A percentile compares a stretch with the other conserved stretches of the same genome.
phyloP scores from a whole-genome alignment of 2,797 vertebrate genomes.

The Syngnathus rostellatus region DNA sequence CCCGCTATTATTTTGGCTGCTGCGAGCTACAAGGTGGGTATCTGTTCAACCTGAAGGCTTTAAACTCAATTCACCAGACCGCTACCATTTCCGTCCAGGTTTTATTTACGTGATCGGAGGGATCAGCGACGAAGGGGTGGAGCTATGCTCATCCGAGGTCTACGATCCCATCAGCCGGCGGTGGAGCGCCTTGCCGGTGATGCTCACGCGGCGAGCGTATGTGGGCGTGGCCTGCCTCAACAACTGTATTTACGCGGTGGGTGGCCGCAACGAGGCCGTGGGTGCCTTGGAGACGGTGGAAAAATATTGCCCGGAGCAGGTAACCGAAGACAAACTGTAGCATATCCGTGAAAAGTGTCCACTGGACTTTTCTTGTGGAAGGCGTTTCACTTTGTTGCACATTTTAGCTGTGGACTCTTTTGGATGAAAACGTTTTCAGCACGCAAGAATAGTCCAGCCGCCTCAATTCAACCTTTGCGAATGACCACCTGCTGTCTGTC shows the following conservation, averaged over 20 bases:
- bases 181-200: conserved; percentile 87
- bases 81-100: conserved; percentile 58
- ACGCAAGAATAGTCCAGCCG: background rate
- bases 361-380: background rate
- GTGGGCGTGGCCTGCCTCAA: conserved; percentile 87
- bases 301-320: conserved; percentile 93
- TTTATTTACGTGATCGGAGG: conserved; percentile 92
- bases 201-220: conserved; percentile 85
- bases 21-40: conserved; percentile 89
- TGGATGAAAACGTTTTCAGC: background rate
- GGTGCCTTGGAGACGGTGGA: conserved; percentile 89
- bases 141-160: conserved; percentile 84
- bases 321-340: conserved; percentile 35
- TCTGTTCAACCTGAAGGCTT: background rate
- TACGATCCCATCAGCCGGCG: conserved; percentile 87
- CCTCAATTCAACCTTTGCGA: background rate
- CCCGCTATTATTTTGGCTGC: conserved; percentile 93
- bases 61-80: background rate
- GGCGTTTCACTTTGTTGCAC: background rate
- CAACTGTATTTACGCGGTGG: conserved; percentile 89
- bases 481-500: background rate
- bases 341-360: background rate
- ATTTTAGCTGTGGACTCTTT: background rate
- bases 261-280: conserved; percentile 90
- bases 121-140: conserved; percentile 85